Base-by-base conservation (phyloP, 2,113 vertebrate species). In the Erpornis zantholeuca region DNA sequence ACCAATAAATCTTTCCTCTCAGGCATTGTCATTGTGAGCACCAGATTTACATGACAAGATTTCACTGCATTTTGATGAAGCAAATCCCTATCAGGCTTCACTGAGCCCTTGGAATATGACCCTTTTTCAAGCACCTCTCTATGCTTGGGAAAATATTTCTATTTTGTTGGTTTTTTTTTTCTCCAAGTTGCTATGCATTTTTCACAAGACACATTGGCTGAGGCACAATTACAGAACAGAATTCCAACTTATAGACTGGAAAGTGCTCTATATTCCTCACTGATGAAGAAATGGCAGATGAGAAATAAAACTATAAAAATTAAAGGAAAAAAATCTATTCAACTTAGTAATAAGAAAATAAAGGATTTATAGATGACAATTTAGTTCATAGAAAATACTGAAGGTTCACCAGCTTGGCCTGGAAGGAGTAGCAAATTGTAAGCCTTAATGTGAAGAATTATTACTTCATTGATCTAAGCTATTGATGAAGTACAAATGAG, bases 291-390 rank as follows among this genome's bases (percentile, higher is more conserved):
- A 76, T 1, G 63, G 6, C 5, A 79, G 14, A 49, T 40, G 25
- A 82, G 15, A 80, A 80, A 60, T 45, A 65, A 92, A 86, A 10
- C 15, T 36, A 28, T 8, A 68, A 80, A 83, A 80, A 83, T 25
- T 1, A 23, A 17, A 20, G 5, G 23, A 23, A 3, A 49, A 33
- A 42, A n/a, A 10, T 10, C 3, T 25, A 47, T 25, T 2, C 8
- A 45, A 45, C 3, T 53, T 60, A 52, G 5, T 9, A 65, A 65
- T 16, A 66, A 66, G 23, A 59, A 94, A 92, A 70, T 27, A 31
- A 78, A 82, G 12, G 40, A 47, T 24, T 69, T 24, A 22, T 22
- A 45, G 28, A 17, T 31, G 13, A 20, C 6, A 33, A 33, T 60
- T 80, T 36, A 56, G 15, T 36, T 17, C 11, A 31, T 45, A 45